These are phyloP conservation scores for Ceyx margarethae DNA, from an alignment of 2,113 vertebrate genomes.

Conservation along the genomic window DNA sequence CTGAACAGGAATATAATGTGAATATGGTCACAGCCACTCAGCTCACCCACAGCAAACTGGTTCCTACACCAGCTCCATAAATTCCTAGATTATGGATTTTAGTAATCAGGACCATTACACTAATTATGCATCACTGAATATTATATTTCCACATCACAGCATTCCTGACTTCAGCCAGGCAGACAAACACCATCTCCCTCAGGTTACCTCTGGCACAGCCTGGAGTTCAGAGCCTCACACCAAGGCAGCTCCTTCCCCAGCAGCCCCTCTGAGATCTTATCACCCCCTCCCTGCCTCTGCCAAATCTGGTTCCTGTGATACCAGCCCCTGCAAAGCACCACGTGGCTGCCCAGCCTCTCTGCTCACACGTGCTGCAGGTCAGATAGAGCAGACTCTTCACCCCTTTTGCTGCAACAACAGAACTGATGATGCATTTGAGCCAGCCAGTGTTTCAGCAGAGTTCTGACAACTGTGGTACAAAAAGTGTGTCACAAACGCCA, in stretches of 20 bases:
- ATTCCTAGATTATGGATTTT: slow-evolving; percentile 32
- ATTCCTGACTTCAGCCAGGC: background rate
- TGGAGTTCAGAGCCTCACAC: background rate
- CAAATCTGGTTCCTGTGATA: background rate
- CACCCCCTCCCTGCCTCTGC: background rate
- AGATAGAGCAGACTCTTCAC: background rate
- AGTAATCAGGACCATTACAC: slow-evolving; percentile 2
- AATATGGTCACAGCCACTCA: background rate
- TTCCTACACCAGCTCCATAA: background rate
- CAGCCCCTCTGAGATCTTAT: background rate
- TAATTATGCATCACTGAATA: slow-evolving; percentile 36
- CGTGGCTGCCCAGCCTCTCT: background rate
- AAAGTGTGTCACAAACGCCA: background rate
- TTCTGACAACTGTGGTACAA: background rate
- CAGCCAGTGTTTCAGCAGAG: background rate
- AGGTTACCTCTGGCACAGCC: background rate
- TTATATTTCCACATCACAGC: slow-evolving; percentile 30
- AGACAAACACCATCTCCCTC: background rate
- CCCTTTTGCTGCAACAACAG: background rate
- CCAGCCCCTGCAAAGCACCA: background rate
- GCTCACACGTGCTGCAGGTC: background rate
- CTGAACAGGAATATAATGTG: background rate
- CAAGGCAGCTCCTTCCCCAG: background rate
- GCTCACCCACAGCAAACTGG: background rate
- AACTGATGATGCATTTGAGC: background rate